Conservation (phyloP, 2,888 invertebrate species). For the Drosophila affinis region DNA sequence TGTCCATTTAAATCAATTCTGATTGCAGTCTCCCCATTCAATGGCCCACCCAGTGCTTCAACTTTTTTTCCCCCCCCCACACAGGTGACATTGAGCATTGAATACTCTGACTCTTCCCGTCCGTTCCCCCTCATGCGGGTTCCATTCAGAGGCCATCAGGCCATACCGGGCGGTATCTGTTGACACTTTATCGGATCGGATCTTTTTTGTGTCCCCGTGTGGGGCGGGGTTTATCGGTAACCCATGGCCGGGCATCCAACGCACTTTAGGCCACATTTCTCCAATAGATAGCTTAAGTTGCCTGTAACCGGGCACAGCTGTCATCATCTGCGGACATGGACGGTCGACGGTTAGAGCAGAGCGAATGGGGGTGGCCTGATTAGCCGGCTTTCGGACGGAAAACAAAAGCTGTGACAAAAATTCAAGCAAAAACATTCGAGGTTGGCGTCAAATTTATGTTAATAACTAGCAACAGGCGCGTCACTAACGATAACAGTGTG, state of each 20-base stretch:
- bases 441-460: slow-evolving; percentile 66
- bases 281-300: slow-evolving; percentile 73
- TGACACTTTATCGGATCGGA: slow-evolving; percentile 36
- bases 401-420: slow-evolving; percentile 37
- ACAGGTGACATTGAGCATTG: slow-evolving; percentile 3
- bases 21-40: slow-evolving; percentile 6
- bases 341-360: neutral
- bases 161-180: slow-evolving; percentile 24
- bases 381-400: slow-evolving; percentile 12
- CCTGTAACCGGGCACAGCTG: slow-evolving; percentile 68
- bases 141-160: slow-evolving; percentile 14
- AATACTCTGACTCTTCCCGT: neutral
- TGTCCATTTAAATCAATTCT: slow-evolving; percentile 27
- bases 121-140: slow-evolving; percentile 2
- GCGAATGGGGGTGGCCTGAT: slow-evolving; percentile 58
- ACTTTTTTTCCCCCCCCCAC: neutral
- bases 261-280: slow-evolving; percentile 26
- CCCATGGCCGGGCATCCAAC: slow-evolving; percentile 17
- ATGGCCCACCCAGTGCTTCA: slow-evolving; percentile 10
- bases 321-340: slow-evolving; percentile 45
- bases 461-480: slow-evolving; percentile 56
- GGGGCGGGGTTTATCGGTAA: slow-evolving; percentile 45
- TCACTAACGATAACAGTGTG: slow-evolving; percentile 17
- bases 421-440: slow-evolving; percentile 56
- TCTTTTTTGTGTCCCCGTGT: slow-evolving; percentile 6